phyloP scores from a whole-genome alignment of 2,797 vertebrate species.

The Tamandua tetradactyla region DNA sequence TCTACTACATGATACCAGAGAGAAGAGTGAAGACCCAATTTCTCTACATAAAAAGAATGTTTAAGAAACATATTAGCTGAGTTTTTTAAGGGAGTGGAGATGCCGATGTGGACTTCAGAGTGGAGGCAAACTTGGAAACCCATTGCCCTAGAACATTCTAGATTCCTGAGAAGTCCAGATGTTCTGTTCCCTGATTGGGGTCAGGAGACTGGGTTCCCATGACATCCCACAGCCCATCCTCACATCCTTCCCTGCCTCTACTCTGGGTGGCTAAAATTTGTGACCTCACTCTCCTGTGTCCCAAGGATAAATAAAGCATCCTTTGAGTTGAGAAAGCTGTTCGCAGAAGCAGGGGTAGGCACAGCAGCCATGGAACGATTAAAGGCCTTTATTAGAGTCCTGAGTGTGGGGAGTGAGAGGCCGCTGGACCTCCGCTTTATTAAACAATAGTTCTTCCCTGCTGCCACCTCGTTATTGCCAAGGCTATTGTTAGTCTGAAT shows the following conservation, averaged over 20 bases:
- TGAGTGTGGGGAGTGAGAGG: neutral
- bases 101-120: neutral
- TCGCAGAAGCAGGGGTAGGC: neutral
- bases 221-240: too few relatives aligned
- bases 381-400: slow-evolving; percentile 65
- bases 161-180: neutral
- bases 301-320: slow-evolving; percentile 38
- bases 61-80: neutral
- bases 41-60: neutral
- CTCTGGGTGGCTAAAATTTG: neutral
- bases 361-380: neutral
- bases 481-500: slow-evolving; percentile 56
- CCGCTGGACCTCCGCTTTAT: slow-evolving; percentile 51
- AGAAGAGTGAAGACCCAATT: neutral
- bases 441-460: slow-evolving; percentile 66
- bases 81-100: neutral
- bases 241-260: neutral
- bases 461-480: slow-evolving; percentile 61
- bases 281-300: neutral
- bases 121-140: neutral
- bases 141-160: neutral
- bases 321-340: slow-evolving; percentile 53
- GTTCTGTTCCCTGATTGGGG: neutral
- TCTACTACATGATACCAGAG: neutral
- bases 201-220: neutral